Percentiles rank a stretch among this genome's conserved stretches.
phyloP scores from a whole-genome alignment of 2,888 invertebrate genomes.

The Drosophila anomelani region DNA sequence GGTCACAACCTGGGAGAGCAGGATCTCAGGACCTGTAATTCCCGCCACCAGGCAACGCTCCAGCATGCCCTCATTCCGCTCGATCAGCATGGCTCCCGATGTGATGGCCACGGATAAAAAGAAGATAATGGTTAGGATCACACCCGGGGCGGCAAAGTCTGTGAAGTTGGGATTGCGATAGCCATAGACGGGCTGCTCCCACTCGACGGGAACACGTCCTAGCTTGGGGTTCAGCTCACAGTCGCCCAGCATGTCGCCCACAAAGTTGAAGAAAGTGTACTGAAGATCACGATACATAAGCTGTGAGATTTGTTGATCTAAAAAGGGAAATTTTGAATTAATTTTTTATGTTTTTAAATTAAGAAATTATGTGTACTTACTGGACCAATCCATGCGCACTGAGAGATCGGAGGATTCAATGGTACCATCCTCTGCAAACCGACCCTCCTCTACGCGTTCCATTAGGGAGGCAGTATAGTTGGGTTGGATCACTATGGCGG shows the following conservation, averaged over 20 bases:
- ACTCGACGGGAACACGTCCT: constrained; percentile 85
- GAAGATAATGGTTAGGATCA: constrained; percentile 95
- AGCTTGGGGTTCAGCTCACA: constrained; percentile 89
- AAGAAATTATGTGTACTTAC: constrained; percentile 86
- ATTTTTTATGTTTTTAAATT: background rate
- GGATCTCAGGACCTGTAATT: constrained; percentile 91
- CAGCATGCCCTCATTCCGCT: constrained; percentile 94
- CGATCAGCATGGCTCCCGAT: constrained; percentile 94
- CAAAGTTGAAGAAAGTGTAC: constrained; percentile 90
- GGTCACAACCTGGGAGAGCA: constrained; percentile 94
- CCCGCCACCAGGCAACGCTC: constrained; percentile 96
- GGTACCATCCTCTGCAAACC: constrained; percentile 86
- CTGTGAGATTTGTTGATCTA: constrained; percentile 96
- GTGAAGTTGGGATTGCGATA: constrained; percentile 92
- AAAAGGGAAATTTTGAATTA: background rate
- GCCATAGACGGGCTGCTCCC: constrained; percentile 91
- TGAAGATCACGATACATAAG: constrained; percentile 91
- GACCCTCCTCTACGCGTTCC: constrained; percentile 87
- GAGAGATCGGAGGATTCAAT: constrained; percentile 88
- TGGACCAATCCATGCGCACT: constrained; percentile 93
- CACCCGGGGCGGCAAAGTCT: constrained; percentile 97
- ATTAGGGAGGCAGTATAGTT: constrained; percentile 91
- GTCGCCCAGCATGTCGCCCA: constrained; percentile 87
- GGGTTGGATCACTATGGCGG: constrained; percentile 89
- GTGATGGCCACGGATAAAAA: constrained; percentile 97